Conservation (phyloP, 2,113 vertebrate genomes). For the Psittacula cyanocephala region DNA sequence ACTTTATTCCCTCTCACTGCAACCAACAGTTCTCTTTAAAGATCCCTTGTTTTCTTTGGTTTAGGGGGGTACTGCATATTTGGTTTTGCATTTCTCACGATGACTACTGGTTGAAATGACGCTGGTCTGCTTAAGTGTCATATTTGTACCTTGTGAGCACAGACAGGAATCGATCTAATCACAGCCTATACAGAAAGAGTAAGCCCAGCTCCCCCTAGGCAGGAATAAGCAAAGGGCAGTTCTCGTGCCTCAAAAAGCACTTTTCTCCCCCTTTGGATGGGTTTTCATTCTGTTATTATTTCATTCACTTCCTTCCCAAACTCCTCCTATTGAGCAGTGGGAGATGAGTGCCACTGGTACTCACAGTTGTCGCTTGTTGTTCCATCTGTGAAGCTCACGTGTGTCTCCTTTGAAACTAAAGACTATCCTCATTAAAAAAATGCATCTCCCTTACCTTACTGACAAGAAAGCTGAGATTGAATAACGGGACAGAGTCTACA, state of each 20-base stretch:
- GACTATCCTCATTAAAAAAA: conserved; percentile 33
- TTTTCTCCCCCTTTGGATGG: neutral
- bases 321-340: neutral
- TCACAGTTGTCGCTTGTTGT: conserved; percentile 56
- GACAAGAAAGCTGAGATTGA: conserved; percentile 72
- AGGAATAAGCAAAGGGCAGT: neutral
- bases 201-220: neutral
- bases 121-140: neutral
- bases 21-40: neutral
- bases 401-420: conserved; percentile 63
- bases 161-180: neutral
- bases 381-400: conserved; percentile 45
- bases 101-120: neutral
- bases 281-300: neutral
- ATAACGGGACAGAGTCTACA: conserved; percentile 66
- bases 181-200: neutral
- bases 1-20: neutral
- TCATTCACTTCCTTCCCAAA: neutral
- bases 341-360: conserved; percentile 36
- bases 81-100: neutral
- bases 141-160: neutral
- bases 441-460: conserved; percentile 69
- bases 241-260: neutral
- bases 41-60: neutral
- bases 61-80: neutral